Conservation (phyloP, 2,888 invertebrate species). For the Panopea generosa region DNA sequence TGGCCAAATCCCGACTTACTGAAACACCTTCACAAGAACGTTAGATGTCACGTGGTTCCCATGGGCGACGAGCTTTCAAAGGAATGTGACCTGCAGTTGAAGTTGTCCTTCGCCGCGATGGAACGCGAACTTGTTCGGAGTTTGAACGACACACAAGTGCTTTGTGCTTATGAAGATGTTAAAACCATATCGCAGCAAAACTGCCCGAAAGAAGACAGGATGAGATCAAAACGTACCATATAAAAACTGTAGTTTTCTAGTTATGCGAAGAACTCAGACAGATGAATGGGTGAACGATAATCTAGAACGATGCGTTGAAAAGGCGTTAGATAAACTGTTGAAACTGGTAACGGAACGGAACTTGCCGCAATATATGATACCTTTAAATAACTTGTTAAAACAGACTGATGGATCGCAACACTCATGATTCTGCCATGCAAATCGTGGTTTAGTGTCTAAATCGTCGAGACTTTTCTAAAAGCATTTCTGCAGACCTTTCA, state of each 20-base stretch:
- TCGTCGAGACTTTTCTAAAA: not conserved
- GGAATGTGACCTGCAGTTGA: constrained; percentile 9
- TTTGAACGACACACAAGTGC: constrained; percentile 32
- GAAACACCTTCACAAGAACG: too few species aligned
- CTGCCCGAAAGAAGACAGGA: not conserved
- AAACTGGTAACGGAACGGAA: not conserved
- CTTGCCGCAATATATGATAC: constrained; percentile 22
- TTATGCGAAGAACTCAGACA: constrained; percentile 15
- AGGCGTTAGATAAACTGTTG: constrained; percentile 2
- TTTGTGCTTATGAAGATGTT: constrained; percentile 13
- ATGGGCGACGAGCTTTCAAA: constrained; percentile 20
- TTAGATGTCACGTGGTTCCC: constrained; percentile 28
- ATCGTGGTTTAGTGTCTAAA: not conserved
- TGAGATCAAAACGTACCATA: constrained; percentile 23
- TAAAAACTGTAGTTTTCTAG: constrained; percentile 35
- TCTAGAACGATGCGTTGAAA: constrained; percentile 2
- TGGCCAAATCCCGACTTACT: too few species aligned
- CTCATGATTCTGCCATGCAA: not conserved
- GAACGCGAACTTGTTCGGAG: constrained; percentile 38
- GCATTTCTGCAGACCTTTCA: too few species aligned
- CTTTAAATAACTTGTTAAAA: constrained; percentile 23
- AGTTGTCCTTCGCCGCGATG: constrained; percentile 21
- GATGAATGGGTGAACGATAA: constrained; percentile 4
- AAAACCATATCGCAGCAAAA: not conserved
- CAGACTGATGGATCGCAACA: constrained; percentile 8